Conservation (phyloP, 2,888 invertebrate species). For the Machimus atricapillus region DNA sequence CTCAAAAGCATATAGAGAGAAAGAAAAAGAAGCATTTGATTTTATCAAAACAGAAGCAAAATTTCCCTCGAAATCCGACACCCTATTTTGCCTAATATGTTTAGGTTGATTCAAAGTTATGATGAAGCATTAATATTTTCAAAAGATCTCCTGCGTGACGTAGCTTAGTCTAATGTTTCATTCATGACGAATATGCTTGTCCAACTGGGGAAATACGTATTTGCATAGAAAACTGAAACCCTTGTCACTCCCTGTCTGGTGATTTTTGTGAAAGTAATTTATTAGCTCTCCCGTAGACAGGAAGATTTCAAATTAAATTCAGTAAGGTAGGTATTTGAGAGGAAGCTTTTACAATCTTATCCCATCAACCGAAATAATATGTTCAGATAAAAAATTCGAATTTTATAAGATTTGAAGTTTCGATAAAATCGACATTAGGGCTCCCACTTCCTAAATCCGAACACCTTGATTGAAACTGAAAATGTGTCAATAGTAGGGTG, state of each 20-base stretch:
- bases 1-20: neutral
- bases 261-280: slow-evolving; percentile 5
- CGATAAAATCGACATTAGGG: neutral
- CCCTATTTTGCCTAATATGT: neutral
- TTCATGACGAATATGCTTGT: slow-evolving; percentile 4
- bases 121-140: neutral
- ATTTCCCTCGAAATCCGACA: neutral
- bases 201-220: neutral
- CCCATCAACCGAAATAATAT: neutral
- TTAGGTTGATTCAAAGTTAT: neutral
- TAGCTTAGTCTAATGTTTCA: slow-evolving; percentile 1
- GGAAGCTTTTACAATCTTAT: neutral
- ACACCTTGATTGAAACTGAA: neutral
- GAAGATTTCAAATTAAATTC: neutral
- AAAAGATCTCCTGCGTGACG: neutral
- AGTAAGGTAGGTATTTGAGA: neutral
- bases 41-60: neutral
- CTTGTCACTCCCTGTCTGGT: neutral
- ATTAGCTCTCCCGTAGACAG: neutral
- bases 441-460: neutral
- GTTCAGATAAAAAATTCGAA: neutral
- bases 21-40: neutral
- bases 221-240: neutral
- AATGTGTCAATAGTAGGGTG: neutral
- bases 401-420: neutral